Evolutionary conservation across 2,888 invertebrate genomes (phyloP), one percentile per base, ranked within the genome.

Genomic region (Pterostichus niger): DNA sequence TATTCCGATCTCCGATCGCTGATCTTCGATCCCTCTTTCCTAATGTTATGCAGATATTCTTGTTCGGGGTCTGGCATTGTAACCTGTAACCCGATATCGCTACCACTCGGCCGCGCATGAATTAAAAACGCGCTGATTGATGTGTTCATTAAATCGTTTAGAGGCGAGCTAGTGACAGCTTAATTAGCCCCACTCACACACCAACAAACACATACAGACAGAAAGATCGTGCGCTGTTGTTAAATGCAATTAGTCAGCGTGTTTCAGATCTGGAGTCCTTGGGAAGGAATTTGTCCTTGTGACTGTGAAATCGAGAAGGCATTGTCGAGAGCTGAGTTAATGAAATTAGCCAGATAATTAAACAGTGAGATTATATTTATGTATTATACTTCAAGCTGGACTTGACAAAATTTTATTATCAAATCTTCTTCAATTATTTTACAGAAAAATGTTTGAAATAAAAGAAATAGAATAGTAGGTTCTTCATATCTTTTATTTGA

Each of bases 101-200:
- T 71, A 71, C 68, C 68, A 17, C 40, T 40, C 13, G 44, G 15
- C 68, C 68, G 68, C 68, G 68, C 68, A 71, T 71, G 68, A 71
- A 71, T 87, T 71, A 71, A 71, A 71, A 71, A 71, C 44, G 68
- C 68, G 68, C 68, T 87, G 88, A 88, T 88, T 88, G 88, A 88
- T 88, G 87, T 87, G 87, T 88, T 88, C 88, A 88, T 88, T 88
- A 88, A 87, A 85, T 84, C 86, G 85, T 85, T 86, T 86, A 86
- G 86, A 87, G 88, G 88, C 86, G 87, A 87, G 87, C 88, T 88
- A 88, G 80, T 75, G 82, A 82, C 82, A 82, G 82, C 82, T 82
- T 82, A 56, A 82, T 82, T 82, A 82, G 61, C 44, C 52, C 52
- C 68, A 71, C 15, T 24, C 24, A 71, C 68, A 71, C 44, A 71